These are phyloP conservation scores for Vicugna pacos DNA, from an alignment of 2,113 vertebrate species.

Conservation along the genomic window DNA sequence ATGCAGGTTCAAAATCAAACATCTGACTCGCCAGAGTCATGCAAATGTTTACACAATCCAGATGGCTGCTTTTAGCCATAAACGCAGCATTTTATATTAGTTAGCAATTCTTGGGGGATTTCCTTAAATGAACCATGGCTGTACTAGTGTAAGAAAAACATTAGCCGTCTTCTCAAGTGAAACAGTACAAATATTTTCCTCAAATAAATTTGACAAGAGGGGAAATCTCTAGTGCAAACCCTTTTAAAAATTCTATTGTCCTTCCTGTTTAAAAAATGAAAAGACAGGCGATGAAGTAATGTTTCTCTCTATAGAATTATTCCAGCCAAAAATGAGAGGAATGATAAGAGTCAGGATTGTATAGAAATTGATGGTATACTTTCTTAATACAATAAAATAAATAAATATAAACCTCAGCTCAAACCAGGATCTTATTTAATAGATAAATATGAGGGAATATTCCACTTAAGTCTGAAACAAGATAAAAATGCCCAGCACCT, in stretches of 20 bases:
- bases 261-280: constrained; percentile 21
- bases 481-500: not conserved
- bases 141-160: not conserved
- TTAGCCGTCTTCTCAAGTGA: not conserved
- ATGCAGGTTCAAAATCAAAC: constrained; percentile 51
- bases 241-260: constrained; percentile 13
- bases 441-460: not conserved
- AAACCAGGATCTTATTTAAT: not conserved
- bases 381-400: constrained; percentile 19
- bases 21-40: constrained; percentile 39
- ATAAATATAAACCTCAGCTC: not conserved
- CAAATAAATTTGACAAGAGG: constrained; percentile 8
- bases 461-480: not conserved
- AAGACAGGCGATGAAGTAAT: not conserved
- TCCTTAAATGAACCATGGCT: constrained; percentile 20
- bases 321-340: not conserved
- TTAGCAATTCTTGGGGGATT: not conserved
- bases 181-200: constrained; percentile 25
- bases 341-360: not conserved
- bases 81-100: not conserved
- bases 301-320: not conserved
- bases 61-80: not conserved
- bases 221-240: not conserved
- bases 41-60: not conserved
- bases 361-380: not conserved